Evolutionary conservation across 2,797 vertebrate species (phyloP).

Genomic region (Pyrocephalus nanus): DNA sequence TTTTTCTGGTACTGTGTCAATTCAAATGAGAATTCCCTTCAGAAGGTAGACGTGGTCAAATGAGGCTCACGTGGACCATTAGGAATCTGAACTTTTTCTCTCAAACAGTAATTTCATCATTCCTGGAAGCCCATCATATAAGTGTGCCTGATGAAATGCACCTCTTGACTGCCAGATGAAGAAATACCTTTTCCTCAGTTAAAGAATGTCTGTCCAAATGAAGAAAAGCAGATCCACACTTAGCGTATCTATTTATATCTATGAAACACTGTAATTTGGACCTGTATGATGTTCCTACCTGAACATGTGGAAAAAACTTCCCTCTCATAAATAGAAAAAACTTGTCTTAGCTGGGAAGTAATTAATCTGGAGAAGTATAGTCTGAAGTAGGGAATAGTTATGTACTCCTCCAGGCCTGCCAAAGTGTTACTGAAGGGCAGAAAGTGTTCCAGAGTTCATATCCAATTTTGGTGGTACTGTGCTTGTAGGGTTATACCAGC

Average conservation of each 20-base stretch:
- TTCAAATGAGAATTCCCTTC: background rate
- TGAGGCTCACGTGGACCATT: background rate
- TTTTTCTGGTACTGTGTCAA: background rate
- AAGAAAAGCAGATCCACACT: background rate
- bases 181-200: background rate
- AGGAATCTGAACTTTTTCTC: background rate
- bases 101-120: background rate
- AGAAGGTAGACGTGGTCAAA: background rate
- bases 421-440: background rate
- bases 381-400: background rate
- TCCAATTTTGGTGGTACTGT: background rate
- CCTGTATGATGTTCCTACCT: background rate
- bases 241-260: background rate
- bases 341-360: background rate
- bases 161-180: background rate
- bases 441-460: background rate
- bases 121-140: background rate
- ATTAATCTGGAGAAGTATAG: background rate
- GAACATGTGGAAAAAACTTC: background rate
- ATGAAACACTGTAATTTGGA: background rate
- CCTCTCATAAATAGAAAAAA: background rate
- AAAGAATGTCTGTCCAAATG: background rate
- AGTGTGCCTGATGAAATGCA: background rate
- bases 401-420: background rate
- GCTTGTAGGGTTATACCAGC: background rate